Evolutionary conservation across 2,797 vertebrate genomes (phyloP).

Genomic region (Sparidentex hasta): DNA sequence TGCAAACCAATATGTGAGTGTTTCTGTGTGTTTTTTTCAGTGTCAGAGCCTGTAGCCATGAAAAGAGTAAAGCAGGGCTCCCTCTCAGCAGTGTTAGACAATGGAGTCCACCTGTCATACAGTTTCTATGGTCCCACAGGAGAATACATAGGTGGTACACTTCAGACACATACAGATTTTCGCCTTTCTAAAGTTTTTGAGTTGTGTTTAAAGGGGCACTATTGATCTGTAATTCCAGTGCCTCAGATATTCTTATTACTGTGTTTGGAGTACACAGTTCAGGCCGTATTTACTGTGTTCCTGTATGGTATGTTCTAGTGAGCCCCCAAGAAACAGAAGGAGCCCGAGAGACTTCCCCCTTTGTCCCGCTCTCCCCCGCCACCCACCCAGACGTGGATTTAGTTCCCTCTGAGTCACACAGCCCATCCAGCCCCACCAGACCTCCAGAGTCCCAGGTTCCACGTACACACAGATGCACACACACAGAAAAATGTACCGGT

Average conservation of each 20-base stretch:
- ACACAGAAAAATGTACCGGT: not conserved
- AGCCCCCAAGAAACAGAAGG: constrained; percentile 24
- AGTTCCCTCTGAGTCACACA: not conserved
- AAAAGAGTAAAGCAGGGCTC: constrained; percentile 86
- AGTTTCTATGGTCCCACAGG: constrained; percentile 86
- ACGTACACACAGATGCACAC: not conserved
- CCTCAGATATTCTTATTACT: not conserved
- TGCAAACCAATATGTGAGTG: not conserved
- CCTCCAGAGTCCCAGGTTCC: constrained; percentile 44
- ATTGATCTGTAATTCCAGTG: not conserved
- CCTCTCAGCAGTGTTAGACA: constrained; percentile 90
- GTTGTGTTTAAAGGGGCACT: not conserved
- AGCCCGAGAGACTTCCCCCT: not conserved
- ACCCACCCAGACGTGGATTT: not conserved
- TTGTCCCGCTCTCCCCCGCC: constrained; percentile 23
- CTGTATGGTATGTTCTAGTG: constrained; percentile 44
- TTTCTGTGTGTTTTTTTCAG: constrained; percentile 31
- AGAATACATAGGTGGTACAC: constrained; percentile 62
- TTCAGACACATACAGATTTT: not conserved
- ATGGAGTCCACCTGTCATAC: constrained; percentile 91
- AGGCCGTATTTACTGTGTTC: constrained; percentile 7
- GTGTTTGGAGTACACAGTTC: not conserved
- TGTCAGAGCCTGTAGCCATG: constrained; percentile 39
- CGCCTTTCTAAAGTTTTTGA: not conserved
- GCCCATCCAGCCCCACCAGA: constrained; percentile 18